phyloP scores from a whole-genome alignment of 2,888 invertebrate genomes.

The Sisyra nigra region DNA sequence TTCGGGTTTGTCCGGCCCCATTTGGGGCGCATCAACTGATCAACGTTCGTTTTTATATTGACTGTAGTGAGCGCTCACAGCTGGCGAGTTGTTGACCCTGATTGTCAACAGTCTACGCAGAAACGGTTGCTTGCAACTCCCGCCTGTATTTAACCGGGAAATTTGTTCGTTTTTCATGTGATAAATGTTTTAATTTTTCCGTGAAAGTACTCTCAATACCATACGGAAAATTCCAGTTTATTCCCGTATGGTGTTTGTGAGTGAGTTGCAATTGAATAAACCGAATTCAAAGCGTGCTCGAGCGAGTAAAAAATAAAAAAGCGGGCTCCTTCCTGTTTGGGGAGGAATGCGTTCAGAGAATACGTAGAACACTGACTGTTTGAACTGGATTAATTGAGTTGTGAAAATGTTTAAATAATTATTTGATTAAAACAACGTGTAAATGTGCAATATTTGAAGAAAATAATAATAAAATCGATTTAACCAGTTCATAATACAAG shows the following conservation, averaged over 20 bases:
- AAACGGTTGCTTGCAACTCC: background rate
- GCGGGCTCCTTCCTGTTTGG: conserved; percentile 5
- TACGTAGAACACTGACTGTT: too few relatives aligned
- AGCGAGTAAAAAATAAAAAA: background rate
- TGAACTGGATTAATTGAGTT: too few relatives aligned
- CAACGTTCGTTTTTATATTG: too few relatives aligned
- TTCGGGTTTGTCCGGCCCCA: too few relatives aligned
- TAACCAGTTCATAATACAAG: too few relatives aligned
- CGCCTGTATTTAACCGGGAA: background rate
- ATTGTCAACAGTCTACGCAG: background rate
- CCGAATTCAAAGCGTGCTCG: background rate
- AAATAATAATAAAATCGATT: background rate
- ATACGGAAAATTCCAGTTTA: background rate
- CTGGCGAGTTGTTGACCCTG: conserved; percentile 3
- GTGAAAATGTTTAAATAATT: too few relatives aligned
- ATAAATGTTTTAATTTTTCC: background rate
- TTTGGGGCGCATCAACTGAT: too few relatives aligned
- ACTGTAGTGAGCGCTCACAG: background rate
- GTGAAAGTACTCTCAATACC: background rate
- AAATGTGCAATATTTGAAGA: background rate
- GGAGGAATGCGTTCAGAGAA: background rate
- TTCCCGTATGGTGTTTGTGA: background rate
- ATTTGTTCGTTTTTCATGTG: background rate
- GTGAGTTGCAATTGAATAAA: background rate
- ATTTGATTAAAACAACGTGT: too few relatives aligned